Conservation (phyloP, 2,113 vertebrate species). For the Barbus barbus region DNA sequence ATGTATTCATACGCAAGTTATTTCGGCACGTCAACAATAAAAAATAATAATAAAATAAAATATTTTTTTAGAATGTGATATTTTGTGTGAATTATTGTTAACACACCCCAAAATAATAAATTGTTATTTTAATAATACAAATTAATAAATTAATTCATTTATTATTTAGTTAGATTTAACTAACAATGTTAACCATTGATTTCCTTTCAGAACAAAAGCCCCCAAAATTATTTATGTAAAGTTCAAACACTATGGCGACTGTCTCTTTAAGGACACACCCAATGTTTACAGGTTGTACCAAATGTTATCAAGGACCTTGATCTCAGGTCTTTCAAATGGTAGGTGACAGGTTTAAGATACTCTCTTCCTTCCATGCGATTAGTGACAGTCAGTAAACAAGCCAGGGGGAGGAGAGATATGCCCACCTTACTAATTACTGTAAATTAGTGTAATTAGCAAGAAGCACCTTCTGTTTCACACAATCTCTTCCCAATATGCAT, state of each 20-base stretch:
- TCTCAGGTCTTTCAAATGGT: background rate
- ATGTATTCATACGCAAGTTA: too few relatives aligned
- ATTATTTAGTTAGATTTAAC: too few relatives aligned
- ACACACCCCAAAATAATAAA: too few relatives aligned
- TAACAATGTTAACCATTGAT: too few relatives aligned
- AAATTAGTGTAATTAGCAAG: conserved; percentile 53
- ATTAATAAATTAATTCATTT: too few relatives aligned
- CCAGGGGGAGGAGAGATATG: conserved; percentile 34
- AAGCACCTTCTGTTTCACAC: conserved; percentile 53
- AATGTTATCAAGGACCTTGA: conserved; percentile 26
- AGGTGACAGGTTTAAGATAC: background rate
- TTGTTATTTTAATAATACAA: too few relatives aligned
- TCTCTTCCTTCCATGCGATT: conserved; percentile 33
- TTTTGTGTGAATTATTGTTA: too few relatives aligned
- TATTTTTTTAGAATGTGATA: too few relatives aligned
- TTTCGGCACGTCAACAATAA: too few relatives aligned
- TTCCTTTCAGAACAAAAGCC: too few relatives aligned
- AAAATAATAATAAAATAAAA: too few relatives aligned
- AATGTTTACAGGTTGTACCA: conserved; percentile 14
- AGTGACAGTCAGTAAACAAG: conserved; percentile 35
- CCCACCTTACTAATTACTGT: conserved; percentile 50
- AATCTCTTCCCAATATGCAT: conserved; percentile 5
- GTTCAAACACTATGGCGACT: background rate
- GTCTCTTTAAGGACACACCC: background rate
- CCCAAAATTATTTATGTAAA: background rate